Percentiles rank a stretch among this genome's conserved stretches.
Evolutionary conservation across 30 jellyfish, hydroid and myxozoan species (phyloP).

Genomic region (Nemopilema nomurai): DNA sequence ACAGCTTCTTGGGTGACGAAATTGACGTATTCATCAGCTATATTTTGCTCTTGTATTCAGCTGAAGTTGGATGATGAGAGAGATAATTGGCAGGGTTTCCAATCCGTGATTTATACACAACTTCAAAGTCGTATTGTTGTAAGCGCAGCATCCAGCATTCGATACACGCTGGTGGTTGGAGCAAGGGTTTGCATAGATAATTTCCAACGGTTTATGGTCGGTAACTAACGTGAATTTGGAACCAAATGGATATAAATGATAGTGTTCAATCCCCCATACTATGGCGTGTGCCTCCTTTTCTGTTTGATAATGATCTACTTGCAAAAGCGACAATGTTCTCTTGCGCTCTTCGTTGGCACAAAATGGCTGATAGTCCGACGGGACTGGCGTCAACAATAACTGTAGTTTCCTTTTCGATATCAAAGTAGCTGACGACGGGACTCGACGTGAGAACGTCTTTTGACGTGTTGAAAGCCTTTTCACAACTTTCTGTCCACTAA

Average conservation of each 20-base stretch:
- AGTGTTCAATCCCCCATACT: conserved; percentile 40
- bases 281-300: conserved; percentile 46
- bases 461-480: conserved; percentile 20
- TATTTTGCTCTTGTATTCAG: neutral
- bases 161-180: neutral
- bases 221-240: neutral
- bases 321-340: conserved; percentile 26
- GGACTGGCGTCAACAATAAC: conserved; percentile 55
- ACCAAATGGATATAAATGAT: conserved; percentile 21
- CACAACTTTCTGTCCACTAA: neutral
- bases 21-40: conserved; percentile 11
- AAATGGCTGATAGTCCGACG: conserved; percentile 52
- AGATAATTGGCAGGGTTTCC: conserved; percentile 51
- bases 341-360: neutral
- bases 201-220: conserved; percentile 10
- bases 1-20: conserved; percentile 5
- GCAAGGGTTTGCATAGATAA: neutral
- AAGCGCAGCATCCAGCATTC: conserved; percentile 1
- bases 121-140: neutral
- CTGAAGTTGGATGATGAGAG: conserved; percentile 22
- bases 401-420: conserved; percentile 18
- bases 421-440: conserved; percentile 36
- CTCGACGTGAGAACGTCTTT: conserved; percentile 1
- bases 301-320: conserved; percentile 34
- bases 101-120: conserved; percentile 18